A percentile compares a stretch with the other conserved stretches of the same genome.
phyloP scores from a whole-genome alignment of 2,888 invertebrate genomes.

The Ochlodes sylvanus region DNA sequence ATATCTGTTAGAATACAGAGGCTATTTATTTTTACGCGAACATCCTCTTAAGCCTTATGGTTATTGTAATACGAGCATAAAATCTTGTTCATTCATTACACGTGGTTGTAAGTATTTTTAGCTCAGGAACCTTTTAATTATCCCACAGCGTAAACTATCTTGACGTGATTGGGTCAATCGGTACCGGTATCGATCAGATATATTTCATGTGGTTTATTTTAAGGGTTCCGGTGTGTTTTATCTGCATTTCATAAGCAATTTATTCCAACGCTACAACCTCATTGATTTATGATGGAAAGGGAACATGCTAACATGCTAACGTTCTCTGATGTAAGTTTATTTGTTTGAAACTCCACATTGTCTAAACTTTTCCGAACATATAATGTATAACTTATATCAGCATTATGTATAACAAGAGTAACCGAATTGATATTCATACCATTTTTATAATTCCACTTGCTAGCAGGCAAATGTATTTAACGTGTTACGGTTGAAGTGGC shows the following conservation, averaged over 20 bases:
- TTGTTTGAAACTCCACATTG: not conserved
- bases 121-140: conserved; percentile 59
- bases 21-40: too few species aligned
- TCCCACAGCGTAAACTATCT: conserved; percentile 60
- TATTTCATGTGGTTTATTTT: conserved; percentile 66
- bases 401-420: too few species aligned
- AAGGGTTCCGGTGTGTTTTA: conserved; percentile 56
- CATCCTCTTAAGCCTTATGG: too few species aligned
- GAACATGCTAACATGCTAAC: not conserved
- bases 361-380: not conserved
- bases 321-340: not conserved
- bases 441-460: too few species aligned
- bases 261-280: conserved; percentile 34
- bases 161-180: conserved; percentile 73
- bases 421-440: too few species aligned
- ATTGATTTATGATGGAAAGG: not conserved
- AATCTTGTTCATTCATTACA: conserved; percentile 22
- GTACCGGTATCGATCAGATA: conserved; percentile 67
- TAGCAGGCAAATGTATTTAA: too few species aligned
- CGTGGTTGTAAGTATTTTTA: conserved; percentile 46
- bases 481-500: too few species aligned
- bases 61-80: not conserved
- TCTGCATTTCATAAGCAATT: conserved; percentile 40
- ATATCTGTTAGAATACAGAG: too few species aligned
- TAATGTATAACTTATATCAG: too few species aligned